Evolutionary conservation across 2,888 invertebrate species (phyloP).

Genomic region (Drosophila prolongata): DNA sequence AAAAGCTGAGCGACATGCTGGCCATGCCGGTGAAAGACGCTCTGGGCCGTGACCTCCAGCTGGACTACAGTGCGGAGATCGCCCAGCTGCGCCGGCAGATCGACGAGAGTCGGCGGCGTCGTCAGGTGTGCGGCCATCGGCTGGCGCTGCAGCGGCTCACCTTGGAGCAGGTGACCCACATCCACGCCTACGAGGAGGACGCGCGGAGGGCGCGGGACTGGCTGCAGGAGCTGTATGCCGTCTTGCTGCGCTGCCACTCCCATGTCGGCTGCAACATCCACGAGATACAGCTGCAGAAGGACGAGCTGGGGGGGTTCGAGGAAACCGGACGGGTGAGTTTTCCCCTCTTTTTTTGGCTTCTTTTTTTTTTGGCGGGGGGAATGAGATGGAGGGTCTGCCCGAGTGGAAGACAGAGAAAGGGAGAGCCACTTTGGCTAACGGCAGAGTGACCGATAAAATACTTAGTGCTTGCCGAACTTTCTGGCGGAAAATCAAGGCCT

Average conservation of each 20-base stretch:
- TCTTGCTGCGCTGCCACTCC: constrained; percentile 88
- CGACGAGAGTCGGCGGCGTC: constrained; percentile 88
- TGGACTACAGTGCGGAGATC: constrained; percentile 90
- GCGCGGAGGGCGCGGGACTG: constrained; percentile 90
- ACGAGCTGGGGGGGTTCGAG: constrained; percentile 90
- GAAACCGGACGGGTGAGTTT: constrained; percentile 90
- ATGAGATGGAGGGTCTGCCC: background rate
- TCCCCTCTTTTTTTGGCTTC: constrained; percentile 13
- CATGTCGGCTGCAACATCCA: constrained; percentile 90
- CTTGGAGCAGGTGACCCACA: constrained; percentile 91
- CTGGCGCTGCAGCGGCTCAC: constrained; percentile 91
- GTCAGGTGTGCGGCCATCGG: constrained; percentile 90
- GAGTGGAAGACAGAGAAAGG: constrained; percentile 7
- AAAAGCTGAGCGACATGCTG: constrained; percentile 90
- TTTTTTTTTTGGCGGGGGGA: constrained; percentile 7
- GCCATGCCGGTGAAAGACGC: constrained; percentile 92
- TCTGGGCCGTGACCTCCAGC: constrained; percentile 88
- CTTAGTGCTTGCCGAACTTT: constrained; percentile 2
- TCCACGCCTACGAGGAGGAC: constrained; percentile 91
- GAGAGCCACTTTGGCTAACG: constrained; percentile 41
- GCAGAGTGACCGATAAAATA: constrained; percentile 29
- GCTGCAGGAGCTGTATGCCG: constrained; percentile 90
- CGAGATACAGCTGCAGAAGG: constrained; percentile 90
- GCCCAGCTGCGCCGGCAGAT: constrained; percentile 89
- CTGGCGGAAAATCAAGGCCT: constrained; percentile 20